Percentiles rank a stretch among this genome's conserved stretches.
Conservation (phyloP, 2,888 invertebrate genomes). For the Harpagoxenus sublaevis region DNA sequence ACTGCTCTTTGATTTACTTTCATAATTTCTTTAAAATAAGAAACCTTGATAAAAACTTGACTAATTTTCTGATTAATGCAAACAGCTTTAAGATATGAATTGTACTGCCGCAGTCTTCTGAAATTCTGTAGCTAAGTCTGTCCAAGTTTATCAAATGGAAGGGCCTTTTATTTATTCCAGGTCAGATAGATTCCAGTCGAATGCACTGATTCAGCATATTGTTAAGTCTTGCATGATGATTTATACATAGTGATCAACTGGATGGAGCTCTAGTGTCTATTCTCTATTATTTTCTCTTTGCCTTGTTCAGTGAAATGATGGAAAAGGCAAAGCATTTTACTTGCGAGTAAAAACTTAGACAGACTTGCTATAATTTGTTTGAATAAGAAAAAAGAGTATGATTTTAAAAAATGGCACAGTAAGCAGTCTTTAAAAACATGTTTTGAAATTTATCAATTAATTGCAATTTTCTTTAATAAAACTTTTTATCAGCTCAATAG, state of each 20-base stretch:
- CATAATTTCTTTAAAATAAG: background rate
- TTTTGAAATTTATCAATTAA: background rate
- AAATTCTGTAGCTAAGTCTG: background rate
- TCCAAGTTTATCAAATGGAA: background rate
- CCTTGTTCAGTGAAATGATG: background rate
- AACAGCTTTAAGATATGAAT: background rate
- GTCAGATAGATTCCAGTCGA: no score
- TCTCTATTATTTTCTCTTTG: background rate
- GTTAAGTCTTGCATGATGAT: background rate
- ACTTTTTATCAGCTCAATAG: background rate
- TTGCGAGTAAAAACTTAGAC: background rate
- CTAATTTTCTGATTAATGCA: background rate
- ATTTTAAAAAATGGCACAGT: background rate
- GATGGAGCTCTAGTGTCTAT: background rate
- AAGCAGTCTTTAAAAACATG: background rate
- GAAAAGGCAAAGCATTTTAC: background rate
- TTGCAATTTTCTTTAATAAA: background rate
- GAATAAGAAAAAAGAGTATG: background rate
- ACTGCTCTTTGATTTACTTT: background rate
- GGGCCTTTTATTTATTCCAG: background rate
- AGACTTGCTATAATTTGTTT: background rate
- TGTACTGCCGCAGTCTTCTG: background rate
- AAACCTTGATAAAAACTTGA: background rate
- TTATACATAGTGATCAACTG: background rate
- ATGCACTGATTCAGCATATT: background rate